phyloP scores from a whole-genome alignment of 2,888 invertebrate species.

The Drosophila siamana region DNA sequence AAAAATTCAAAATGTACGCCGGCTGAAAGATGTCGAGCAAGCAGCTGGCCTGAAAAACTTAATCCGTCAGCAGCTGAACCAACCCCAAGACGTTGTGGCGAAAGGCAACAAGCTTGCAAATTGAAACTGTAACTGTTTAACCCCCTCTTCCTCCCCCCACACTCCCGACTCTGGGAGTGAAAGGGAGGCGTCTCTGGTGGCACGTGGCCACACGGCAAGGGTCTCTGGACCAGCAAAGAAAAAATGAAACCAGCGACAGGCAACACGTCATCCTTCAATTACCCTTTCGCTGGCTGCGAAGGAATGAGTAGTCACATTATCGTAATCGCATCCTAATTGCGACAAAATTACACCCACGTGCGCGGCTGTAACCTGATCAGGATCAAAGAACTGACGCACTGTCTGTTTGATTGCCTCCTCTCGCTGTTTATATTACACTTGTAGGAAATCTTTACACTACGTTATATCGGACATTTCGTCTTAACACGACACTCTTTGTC shows the following conservation, averaged over 20 bases:
- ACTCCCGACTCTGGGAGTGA: neutral
- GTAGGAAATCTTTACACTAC: too few species aligned
- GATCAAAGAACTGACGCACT: constrained; percentile 62
- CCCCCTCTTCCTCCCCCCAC: too few species aligned
- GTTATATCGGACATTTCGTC: too few species aligned
- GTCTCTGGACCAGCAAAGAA: constrained; percentile 15
- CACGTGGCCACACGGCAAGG: constrained; percentile 67
- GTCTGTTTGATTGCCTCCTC: too few species aligned
- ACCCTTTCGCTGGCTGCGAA: constrained; percentile 82
- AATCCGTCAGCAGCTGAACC: constrained; percentile 66
- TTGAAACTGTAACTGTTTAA: constrained; percentile 67
- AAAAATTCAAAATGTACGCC: constrained; percentile 70
- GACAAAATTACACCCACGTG: constrained; percentile 85
- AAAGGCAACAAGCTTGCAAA: constrained; percentile 48
- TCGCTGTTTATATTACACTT: neutral
- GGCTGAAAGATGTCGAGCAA: constrained; percentile 18
- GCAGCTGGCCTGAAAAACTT: constrained; percentile 51
- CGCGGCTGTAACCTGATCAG: constrained; percentile 84
- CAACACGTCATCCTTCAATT: constrained; percentile 81
- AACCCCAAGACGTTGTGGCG: constrained; percentile 76
- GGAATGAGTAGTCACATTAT: constrained; percentile 67
- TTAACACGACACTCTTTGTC: too few species aligned
- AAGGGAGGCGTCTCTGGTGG: constrained; percentile 61
- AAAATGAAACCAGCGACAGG: constrained; percentile 20
- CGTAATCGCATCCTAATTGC: constrained; percentile 86